These are phyloP conservation scores for Sinocyclocheilus anophthalmus DNA, from an alignment of 2,113 vertebrate genomes.

Conservation along the genomic window DNA sequence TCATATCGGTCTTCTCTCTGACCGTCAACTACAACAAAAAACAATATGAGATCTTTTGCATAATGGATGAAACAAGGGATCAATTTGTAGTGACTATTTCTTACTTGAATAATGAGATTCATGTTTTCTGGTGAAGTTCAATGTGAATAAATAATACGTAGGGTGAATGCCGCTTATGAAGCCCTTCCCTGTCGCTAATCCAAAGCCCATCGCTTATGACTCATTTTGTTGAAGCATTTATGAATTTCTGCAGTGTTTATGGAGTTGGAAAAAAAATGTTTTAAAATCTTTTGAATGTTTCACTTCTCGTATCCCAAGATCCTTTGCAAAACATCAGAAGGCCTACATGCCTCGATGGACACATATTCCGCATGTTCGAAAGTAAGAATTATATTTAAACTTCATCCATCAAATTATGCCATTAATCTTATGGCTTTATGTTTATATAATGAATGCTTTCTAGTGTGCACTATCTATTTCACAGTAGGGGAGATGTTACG, in stretches of 20 bases:
- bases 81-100: background rate
- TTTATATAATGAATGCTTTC: constrained; percentile 40
- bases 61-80: background rate
- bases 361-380: constrained; percentile 24
- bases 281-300: background rate
- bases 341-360: constrained; percentile 21
- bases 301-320: background rate
- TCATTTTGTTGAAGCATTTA: background rate
- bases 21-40: background rate
- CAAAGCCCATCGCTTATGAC: background rate
- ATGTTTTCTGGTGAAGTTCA: background rate
- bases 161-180: background rate
- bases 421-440: constrained; percentile 29
- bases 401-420: constrained; percentile 34
- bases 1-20: background rate
- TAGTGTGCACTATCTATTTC: background rate
- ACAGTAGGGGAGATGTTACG: constrained; percentile 22
- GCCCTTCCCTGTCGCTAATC: background rate
- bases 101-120: background rate
- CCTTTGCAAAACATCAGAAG: background rate
- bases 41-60: background rate
- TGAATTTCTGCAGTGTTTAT: background rate
- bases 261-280: too few relatives aligned
- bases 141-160: constrained; percentile 11
- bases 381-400: constrained; percentile 25